phyloP scores from a whole-genome alignment of 2,888 invertebrate genomes.

The Tenthredo amoena region DNA sequence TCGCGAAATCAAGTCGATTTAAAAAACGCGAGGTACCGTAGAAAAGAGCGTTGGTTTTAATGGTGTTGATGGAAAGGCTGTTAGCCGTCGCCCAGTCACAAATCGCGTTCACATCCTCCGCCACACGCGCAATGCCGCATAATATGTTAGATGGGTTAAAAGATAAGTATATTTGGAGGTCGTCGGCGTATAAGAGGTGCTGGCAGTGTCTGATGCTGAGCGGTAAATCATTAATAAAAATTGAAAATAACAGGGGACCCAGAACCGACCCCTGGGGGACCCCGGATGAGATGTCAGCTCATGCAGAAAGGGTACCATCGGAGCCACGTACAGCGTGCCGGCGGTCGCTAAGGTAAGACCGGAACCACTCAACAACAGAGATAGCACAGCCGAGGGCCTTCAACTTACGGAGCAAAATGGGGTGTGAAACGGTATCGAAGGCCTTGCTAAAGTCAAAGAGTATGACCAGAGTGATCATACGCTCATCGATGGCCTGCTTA shows the following conservation, averaged over 20 bases:
- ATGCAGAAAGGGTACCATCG: background rate
- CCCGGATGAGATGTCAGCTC: background rate
- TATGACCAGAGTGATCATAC: too few species aligned
- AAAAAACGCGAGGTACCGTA: slow-evolving; percentile 57
- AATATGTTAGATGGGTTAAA: background rate
- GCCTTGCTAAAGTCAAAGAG: too few species aligned
- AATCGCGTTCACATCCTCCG: background rate
- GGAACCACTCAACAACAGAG: background rate
- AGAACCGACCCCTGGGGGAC: background rate
- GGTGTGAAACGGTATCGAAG: background rate
- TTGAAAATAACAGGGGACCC: background rate
- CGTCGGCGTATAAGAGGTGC: background rate
- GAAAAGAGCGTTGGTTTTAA: slow-evolving; percentile 23
- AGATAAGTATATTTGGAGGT: background rate
- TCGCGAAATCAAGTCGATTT: slow-evolving; percentile 45
- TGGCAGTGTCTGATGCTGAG: background rate
- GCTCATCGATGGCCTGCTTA: too few species aligned
- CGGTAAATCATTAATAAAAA: background rate
- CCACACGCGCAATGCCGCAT: too few species aligned
- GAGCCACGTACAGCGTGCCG: background rate
- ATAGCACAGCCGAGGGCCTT: background rate
- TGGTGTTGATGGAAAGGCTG: background rate
- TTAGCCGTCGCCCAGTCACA: slow-evolving; percentile 3
- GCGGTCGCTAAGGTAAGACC: background rate
- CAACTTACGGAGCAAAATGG: background rate